phyloP scores from a whole-genome alignment of 2,113 vertebrate genomes.

The Murina feae region DNA sequence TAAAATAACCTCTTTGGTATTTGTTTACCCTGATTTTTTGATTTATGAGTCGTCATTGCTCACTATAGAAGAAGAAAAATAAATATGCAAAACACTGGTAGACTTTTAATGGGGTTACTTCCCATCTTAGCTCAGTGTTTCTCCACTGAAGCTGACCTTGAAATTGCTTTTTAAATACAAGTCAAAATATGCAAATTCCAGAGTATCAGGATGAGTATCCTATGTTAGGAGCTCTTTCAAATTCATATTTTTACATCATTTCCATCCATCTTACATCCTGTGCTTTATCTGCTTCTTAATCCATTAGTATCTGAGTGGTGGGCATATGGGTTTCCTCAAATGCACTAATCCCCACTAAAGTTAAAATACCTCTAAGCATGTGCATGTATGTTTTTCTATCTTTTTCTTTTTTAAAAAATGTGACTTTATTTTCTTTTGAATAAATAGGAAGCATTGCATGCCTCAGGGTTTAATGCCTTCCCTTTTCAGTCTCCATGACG shows the following conservation, averaged over 20 bases:
- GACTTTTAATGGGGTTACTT: slow-evolving; percentile 85
- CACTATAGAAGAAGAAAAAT: slow-evolving; percentile 81
- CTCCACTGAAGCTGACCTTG: slow-evolving; percentile 85
- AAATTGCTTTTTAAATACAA: slow-evolving; percentile 84
- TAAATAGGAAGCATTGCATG: background rate
- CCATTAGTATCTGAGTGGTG: background rate
- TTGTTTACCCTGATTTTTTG: slow-evolving; percentile 82
- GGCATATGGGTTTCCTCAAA: background rate
- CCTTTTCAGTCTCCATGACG: background rate
- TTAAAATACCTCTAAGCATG: background rate
- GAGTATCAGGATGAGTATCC: slow-evolving; percentile 74
- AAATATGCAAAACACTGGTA: slow-evolving; percentile 83
- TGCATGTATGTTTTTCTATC: background rate
- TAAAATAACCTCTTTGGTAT: slow-evolving; percentile 77
- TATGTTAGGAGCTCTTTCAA: slow-evolving; percentile 77
- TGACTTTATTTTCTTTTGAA: background rate
- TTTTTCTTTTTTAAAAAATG: background rate
- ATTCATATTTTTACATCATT: slow-evolving; percentile 72
- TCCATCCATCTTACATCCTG: background rate
- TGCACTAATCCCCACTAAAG: background rate
- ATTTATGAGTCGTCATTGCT: slow-evolving; percentile 80
- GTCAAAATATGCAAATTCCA: slow-evolving; percentile 86
- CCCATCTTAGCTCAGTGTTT: slow-evolving; percentile 72
- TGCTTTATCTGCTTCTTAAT: background rate
- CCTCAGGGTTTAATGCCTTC: background rate